Evolutionary conservation across 35 echinoderm and acorn worm species (phyloP), one percentile per base, ranked within the genome.

Genomic region (Holothuria glaberrima): DNA sequence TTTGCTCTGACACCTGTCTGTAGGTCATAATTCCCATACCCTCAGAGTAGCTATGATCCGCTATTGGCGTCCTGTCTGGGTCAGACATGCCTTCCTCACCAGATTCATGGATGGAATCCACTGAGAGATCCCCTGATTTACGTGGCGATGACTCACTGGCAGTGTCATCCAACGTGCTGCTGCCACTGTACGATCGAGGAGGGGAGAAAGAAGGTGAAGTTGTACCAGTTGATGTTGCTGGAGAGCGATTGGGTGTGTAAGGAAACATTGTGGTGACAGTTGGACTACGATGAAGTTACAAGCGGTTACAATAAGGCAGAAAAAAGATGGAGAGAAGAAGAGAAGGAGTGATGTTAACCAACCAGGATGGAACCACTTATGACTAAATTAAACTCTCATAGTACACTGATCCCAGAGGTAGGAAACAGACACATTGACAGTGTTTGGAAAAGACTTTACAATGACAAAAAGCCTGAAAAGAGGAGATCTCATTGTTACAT

Each of bases 111-210:
- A 75, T 25, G 12, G 94, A 95, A 6, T 92, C 94, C 28, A 38
- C 29, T 13, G 83, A 85, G 21, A 91, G 68, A 30, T 94, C 89
- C 6, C 52, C 81, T 22, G 71, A 76, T 61, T 95, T 95, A 4
- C 75, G 65, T 18, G 94, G 94, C 17, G 94, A 95, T 10, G 94
- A 95, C 57, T 95, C 94, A 76, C 94, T 95, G 10, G 34, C 59
- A 31, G 94, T 95, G 86, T 95, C 94, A 34, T 95, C 94, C 16
- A 95, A 48, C 73, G 94, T 95, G 52, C 94, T 95, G 90, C 94
- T 95, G 22, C 94, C 94, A 33, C 94, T 95, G 86, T 95, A 95
- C 70, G 94, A 90, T 78, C 69, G 94, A 82, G 94, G 94, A 35
- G 94, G 87, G 94, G 94, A 95, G 33, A 95, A 77, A 92, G 94